phyloP scores from a whole-genome alignment of 2,797 vertebrate species.

The Hephaestus fuliginosus region DNA sequence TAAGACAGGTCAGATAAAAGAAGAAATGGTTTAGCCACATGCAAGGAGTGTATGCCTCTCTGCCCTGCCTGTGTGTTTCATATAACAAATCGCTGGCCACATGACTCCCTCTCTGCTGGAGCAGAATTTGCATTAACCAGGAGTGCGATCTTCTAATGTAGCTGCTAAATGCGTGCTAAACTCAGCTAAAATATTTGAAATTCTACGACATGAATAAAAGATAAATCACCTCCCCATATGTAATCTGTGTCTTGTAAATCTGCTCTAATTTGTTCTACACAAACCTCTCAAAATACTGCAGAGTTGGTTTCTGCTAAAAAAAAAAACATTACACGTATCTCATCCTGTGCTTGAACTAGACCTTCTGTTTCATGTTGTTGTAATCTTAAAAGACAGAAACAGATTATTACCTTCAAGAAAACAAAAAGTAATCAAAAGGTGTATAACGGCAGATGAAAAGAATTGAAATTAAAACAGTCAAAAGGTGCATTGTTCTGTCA shows the following conservation, averaged over 20 bases:
- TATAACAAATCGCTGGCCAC: neutral
- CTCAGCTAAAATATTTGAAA: neutral
- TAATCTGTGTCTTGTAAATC: neutral
- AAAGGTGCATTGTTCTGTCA: conserved; percentile 8
- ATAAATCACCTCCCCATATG: conserved; percentile 5
- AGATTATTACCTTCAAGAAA: neutral
- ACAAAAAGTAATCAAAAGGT: neutral
- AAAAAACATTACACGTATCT: neutral
- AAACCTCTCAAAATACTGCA: neutral
- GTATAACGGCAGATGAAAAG: neutral
- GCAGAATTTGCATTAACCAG: neutral
- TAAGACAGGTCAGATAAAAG: neutral
- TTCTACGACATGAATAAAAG: neutral
- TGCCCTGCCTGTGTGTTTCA: neutral
- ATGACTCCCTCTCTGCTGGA: neutral
- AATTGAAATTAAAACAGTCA: conserved; percentile 10
- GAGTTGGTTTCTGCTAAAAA: neutral
- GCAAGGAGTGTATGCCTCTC: neutral
- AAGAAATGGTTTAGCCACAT: neutral
- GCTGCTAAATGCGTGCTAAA: conserved; percentile 3
- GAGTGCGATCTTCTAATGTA: neutral
- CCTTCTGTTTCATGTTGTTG: neutral
- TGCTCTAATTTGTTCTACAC: neutral
- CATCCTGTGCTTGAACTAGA: neutral
- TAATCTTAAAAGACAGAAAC: neutral